Evolutionary conservation across 23 tunicate species (phyloP).

Genomic region (Halocynthia roretzi): DNA sequence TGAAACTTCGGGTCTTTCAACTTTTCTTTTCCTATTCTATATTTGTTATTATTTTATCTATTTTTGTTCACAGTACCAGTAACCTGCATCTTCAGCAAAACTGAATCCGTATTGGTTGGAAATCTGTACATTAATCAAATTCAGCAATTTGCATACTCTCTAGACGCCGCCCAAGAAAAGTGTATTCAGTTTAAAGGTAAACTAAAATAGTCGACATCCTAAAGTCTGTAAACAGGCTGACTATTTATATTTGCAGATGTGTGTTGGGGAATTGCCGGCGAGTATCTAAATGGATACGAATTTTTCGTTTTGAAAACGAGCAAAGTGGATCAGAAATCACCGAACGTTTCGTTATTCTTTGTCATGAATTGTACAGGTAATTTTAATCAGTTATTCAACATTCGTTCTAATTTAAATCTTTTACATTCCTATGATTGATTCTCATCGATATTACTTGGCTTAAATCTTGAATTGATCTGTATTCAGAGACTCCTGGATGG

Average conservation of each 20-base stretch:
- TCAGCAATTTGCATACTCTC: slow-evolving; percentile 50
- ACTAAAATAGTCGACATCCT: neutral
- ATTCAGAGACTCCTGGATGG: slow-evolving; percentile 74
- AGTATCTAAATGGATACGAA: slow-evolving; percentile 15
- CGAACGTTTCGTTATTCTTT: neutral
- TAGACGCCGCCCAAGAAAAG: slow-evolving; percentile 52
- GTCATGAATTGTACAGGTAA: slow-evolving; percentile 22
- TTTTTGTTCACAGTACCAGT: slow-evolving; percentile 41
- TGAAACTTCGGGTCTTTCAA: no score
- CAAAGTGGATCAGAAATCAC: neutral
- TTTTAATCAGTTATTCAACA: neutral
- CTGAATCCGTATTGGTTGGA: slow-evolving; percentile 26
- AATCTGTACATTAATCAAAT: slow-evolving; percentile 53
- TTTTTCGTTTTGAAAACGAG: slow-evolving; percentile 65
- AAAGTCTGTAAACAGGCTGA: neutral
- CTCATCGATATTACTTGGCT: no score
- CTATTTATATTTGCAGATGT: slow-evolving; percentile 22
- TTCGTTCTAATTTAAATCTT: neutral
- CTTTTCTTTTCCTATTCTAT: no score
- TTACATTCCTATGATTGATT: neutral
- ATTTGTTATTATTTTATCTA: neutral
- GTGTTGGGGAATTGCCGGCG: slow-evolving; percentile 43
- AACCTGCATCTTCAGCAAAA: slow-evolving; percentile 35
- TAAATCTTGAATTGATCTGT: neutral
- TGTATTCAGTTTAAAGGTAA: slow-evolving; percentile 41